phyloP scores from a whole-genome alignment of 1,140 invertebrate species.

The Drosophila orena region DNA sequence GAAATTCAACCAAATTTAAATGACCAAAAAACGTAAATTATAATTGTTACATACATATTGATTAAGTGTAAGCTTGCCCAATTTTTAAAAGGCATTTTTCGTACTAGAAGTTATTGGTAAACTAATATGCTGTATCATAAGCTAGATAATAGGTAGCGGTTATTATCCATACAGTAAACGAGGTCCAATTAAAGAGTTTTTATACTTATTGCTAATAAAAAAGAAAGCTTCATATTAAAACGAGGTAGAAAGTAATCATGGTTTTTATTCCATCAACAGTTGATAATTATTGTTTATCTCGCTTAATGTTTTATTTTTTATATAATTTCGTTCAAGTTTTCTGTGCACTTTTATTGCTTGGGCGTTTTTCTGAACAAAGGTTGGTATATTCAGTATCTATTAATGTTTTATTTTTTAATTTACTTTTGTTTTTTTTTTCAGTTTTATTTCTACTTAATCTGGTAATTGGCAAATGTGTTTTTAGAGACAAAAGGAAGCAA shows the following conservation, averaged over 20 bases:
- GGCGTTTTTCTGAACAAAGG: neutral
- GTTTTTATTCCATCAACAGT: neutral
- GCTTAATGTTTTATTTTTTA: neutral
- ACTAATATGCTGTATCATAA: slow-evolving; percentile 4
- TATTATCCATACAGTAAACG: slow-evolving; percentile 10
- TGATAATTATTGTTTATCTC: neutral
- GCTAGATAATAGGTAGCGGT: neutral
- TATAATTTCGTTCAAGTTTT: slow-evolving; percentile 9
- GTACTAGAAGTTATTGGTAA: slow-evolving; percentile 13
- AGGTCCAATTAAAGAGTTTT: slow-evolving; percentile 67
- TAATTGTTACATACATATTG: slow-evolving; percentile 4
- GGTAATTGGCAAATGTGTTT: slow-evolving; percentile 26
- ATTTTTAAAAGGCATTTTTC: slow-evolving; percentile 32
- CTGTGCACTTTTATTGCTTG: neutral
- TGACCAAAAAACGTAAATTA: slow-evolving; percentile 61
- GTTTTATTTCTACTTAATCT: slow-evolving; percentile 31
- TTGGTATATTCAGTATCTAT: slow-evolving; percentile 11
- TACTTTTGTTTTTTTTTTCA: slow-evolving; percentile 9
- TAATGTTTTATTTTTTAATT: slow-evolving; percentile 8
- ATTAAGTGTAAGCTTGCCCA: slow-evolving; percentile 22
- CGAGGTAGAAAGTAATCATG: neutral
- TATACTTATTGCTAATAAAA: slow-evolving; percentile 72
- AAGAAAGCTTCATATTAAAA: slow-evolving; percentile 17
- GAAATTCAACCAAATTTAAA: slow-evolving; percentile 63
- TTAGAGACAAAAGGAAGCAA: slow-evolving; percentile 10